Conservation (phyloP, 2,797 vertebrate species). For the Apogon hyalosoma region DNA sequence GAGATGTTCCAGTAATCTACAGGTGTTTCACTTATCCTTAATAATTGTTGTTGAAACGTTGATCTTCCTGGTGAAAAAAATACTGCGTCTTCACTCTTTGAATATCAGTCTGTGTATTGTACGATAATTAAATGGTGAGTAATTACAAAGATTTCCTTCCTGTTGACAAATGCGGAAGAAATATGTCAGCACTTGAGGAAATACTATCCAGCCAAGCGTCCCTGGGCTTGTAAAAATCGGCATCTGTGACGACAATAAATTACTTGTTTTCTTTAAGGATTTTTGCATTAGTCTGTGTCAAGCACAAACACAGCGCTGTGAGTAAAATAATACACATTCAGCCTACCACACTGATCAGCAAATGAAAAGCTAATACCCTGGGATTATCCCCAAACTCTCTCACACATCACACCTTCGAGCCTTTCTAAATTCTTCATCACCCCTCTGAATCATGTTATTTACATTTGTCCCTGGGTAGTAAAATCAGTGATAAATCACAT, state of each 20-base stretch:
- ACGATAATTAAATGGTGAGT: conserved; percentile 1
- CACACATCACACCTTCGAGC: conserved; percentile 3
- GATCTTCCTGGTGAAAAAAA: conserved; percentile 18
- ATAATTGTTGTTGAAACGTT: conserved; percentile 21
- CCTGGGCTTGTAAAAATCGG: conserved; percentile 14
- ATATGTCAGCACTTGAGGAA: conserved; percentile 28
- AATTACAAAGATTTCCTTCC: conserved; percentile 24
- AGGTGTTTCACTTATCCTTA: conserved; percentile 4
- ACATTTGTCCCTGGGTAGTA: neutral
- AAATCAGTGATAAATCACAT: conserved; percentile 23
- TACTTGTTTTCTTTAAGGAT: conserved; percentile 57
- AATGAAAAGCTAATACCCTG: conserved; percentile 42
- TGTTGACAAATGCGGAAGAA: conserved; percentile 14
- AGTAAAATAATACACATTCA: conserved; percentile 13
- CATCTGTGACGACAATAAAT: conserved; percentile 39
- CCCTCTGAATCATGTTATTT: conserved; percentile 5
- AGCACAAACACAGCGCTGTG: conserved; percentile 44
- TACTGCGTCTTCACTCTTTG: conserved; percentile 11
- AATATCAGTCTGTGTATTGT: conserved; percentile 11
- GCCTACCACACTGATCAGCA: conserved; percentile 20
- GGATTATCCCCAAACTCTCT: conserved; percentile 44
- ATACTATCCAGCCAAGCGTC: conserved; percentile 17
- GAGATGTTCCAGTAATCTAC: conserved; percentile 3
- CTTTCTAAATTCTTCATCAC: neutral
- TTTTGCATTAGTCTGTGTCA: conserved; percentile 51